Base-by-base conservation (phyloP, 2,797 vertebrate genomes). In the Sternotherus odoratus region DNA sequence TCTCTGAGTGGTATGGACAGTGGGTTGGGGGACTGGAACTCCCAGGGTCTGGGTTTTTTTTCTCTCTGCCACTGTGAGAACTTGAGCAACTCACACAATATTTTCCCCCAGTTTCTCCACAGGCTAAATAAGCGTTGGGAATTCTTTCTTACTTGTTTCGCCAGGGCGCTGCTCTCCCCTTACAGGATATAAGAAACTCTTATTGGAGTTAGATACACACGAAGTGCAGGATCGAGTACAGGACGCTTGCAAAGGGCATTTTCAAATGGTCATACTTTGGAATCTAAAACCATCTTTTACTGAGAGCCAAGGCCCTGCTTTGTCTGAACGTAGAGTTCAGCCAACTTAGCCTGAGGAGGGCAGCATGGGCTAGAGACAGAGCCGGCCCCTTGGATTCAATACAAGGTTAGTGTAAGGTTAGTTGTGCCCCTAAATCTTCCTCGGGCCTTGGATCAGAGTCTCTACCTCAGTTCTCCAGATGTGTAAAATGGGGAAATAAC, bases 181-280 rank as follows among this genome's bases (percentile, higher is more conserved):
- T 66, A 11, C 63, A 66, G 63, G 8, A 36, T 36, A 36, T 66
- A 21, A 19, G 33, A 19, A 36, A 36, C 63, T 66, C 17, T 21
- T 69, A 5, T 39, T 69, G 63, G 36, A 69, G 63, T 63, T 11
- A n/a, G 2, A 1, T 60, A 36, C 15, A 12, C 43, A 60, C 15
- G 1, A 6, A 5, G 13, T 84, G n/a, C 0, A 5, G 23, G 51
- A 11, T 2, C 49, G 23, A 89, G 36, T 1, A 0, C 3, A 30
- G 12, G 4, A 4, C 36, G 8, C 36, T 36, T 36, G 2, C 49
- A 39, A 54, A 39, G 6, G 24, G 21, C 30, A 8, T 33, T 24
- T 63, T 49, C 48, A 82, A 21, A 82, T 48, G 23, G 46, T 49
- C 26, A 10, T 9, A 30, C 51, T 43, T 19, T 54, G 36, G 24